These are phyloP conservation scores for Mus caroli DNA, from an alignment of 2,797 vertebrate species.

Conservation along the genomic window DNA sequence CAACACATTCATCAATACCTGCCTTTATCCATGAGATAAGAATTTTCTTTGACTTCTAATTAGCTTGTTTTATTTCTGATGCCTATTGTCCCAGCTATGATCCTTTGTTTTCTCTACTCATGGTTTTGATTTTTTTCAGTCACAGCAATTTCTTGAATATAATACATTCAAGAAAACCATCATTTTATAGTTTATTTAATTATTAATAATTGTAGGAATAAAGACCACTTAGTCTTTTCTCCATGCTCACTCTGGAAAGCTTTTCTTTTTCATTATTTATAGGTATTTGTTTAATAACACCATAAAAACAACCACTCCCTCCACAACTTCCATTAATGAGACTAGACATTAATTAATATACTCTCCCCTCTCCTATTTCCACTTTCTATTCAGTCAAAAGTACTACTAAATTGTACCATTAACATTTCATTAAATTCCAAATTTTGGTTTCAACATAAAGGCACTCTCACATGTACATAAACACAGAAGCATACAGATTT, in stretches of 20 bases:
- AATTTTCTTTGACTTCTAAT: neutral
- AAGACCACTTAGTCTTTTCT: neutral
- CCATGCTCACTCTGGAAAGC: neutral
- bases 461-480: neutral
- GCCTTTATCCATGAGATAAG: neutral
- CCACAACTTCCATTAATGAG: conserved; percentile 11
- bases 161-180: neutral
- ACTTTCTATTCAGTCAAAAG: conserved; percentile 3
- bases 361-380: neutral
- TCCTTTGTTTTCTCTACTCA: neutral
- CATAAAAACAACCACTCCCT: neutral
- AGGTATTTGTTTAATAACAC: neutral
- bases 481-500: neutral
- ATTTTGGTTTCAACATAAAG: neutral
- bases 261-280: neutral
- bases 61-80: neutral
- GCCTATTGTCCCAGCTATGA: neutral
- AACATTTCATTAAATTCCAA: neutral
- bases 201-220: neutral
- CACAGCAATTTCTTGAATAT: neutral
- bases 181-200: neutral
- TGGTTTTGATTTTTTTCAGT: neutral
- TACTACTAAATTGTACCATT: neutral
- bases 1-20: neutral
- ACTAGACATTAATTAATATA: neutral